phyloP scores from a whole-genome alignment of 1,140 invertebrate genomes.

The Colletes latitarsis region DNA sequence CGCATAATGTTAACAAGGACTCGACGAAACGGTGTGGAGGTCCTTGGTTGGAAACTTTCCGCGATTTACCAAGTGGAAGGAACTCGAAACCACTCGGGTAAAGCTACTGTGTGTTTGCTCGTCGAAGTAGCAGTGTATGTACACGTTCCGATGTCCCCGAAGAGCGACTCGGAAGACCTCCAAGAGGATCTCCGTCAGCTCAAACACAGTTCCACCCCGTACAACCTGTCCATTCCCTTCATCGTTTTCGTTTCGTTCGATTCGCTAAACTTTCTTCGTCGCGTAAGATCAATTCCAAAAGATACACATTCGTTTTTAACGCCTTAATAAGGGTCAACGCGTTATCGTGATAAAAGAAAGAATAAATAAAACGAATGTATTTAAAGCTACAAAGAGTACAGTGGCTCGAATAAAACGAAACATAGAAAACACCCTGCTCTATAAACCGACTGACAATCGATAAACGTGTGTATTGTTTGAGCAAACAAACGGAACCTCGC shows the following conservation, averaged over 20 bases:
- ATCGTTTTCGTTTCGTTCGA: not conserved
- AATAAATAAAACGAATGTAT: not conserved
- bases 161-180: slow-evolving; percentile 24
- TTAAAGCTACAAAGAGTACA: too few relatives aligned
- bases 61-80: slow-evolving; percentile 30
- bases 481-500: too few relatives aligned
- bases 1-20: not conserved
- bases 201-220: not conserved
- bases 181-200: not conserved
- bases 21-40: too few relatives aligned
- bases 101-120: slow-evolving; percentile 11
- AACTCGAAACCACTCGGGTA: slow-evolving; percentile 33
- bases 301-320: too few relatives aligned
- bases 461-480: too few relatives aligned
- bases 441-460: too few relatives aligned
- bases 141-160: slow-evolving; percentile 11
- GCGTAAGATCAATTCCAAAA: not conserved
- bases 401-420: too few relatives aligned
- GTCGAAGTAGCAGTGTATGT: not conserved
- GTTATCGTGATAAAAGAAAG: not conserved
- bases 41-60: not conserved
- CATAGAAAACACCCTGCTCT: too few relatives aligned
- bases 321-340: too few relatives aligned
- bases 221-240: not conserved
- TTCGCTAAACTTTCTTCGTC: not conserved